Percentiles rank a stretch among this genome's conserved stretches.
Evolutionary conservation across 1,140 invertebrate species (phyloP).

Genomic region (Halictus rubicundus): DNA sequence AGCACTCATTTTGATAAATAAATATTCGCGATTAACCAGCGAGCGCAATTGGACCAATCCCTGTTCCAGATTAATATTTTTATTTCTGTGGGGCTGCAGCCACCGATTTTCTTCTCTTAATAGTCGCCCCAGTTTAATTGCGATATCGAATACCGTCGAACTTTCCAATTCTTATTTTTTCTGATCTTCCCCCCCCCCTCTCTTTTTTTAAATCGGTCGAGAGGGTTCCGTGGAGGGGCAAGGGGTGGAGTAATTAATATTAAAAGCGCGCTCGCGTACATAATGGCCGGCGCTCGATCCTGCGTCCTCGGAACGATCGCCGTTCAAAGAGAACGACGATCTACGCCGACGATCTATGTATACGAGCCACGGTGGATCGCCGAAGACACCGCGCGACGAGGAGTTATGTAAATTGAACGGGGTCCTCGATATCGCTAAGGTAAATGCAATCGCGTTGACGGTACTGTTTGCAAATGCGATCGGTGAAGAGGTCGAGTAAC

Average conservation of each 20-base stretch:
- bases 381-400: background rate
- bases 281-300: slow-evolving; percentile 3
- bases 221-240: no score
- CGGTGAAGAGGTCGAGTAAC: slow-evolving; percentile 2
- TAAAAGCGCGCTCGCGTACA: slow-evolving; percentile 24
- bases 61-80: background rate
- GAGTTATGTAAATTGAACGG: slow-evolving; percentile 26
- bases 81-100: background rate
- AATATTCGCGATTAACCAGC: background rate
- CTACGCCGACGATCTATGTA: background rate
- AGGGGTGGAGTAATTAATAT: slow-evolving; percentile 50
- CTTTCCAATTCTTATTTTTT: no score
- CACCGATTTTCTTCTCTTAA: slow-evolving; percentile 7
- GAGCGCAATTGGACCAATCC: background rate
- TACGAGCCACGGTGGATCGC: background rate
- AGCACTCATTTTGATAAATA: no score
- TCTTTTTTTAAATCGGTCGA: no score
- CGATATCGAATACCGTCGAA: no score
- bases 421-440: background rate
- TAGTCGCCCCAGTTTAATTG: no score
- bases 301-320: background rate
- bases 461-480: slow-evolving; percentile 7
- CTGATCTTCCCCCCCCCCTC: no score
- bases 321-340: slow-evolving; percentile 20
- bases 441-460: background rate